Evolutionary conservation across 2,113 vertebrate species (phyloP).

Genomic region (Siniperca knerii): DNA sequence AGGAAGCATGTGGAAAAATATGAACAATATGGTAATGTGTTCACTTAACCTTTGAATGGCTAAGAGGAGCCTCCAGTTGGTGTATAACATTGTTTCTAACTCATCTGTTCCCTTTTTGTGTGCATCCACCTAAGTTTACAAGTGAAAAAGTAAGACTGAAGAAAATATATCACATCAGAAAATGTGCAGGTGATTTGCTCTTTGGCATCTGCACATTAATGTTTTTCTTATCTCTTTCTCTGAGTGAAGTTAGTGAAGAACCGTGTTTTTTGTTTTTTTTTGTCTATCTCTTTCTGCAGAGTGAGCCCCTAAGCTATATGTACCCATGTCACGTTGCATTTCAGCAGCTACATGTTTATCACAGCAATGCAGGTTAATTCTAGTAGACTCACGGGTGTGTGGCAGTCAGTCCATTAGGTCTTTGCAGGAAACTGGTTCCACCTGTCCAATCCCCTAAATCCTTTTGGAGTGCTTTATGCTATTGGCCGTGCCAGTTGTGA

Average conservation of each 20-base stretch:
- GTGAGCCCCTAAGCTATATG: neutral
- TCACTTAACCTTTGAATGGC: slow-evolving; percentile 53
- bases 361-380: slow-evolving; percentile 43
- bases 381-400: slow-evolving; percentile 9
- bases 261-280: slow-evolving; percentile 6
- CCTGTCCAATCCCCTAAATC: slow-evolving; percentile 69
- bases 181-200: slow-evolving; percentile 1
- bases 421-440: slow-evolving; percentile 48
- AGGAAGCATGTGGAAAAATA: slow-evolving; percentile 23
- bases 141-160: neutral
- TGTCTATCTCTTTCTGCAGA: neutral
- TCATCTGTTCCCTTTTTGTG: slow-evolving; percentile 3
- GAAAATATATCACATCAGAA: neutral
- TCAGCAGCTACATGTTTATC: slow-evolving; percentile 48
- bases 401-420: slow-evolving; percentile 47
- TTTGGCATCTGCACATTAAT: neutral
- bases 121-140: neutral
- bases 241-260: neutral
- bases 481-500: slow-evolving; percentile 41
- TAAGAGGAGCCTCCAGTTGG: slow-evolving; percentile 19
- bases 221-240: neutral
- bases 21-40: slow-evolving; percentile 47
- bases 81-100: slow-evolving; percentile 1
- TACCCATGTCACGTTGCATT: slow-evolving; percentile 40
- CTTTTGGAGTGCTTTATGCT: slow-evolving; percentile 55